Percentiles rank a stretch among this genome's conserved stretches.
Conservation (phyloP, 1,140 invertebrate species). For the Luehdorfia chinensis region DNA sequence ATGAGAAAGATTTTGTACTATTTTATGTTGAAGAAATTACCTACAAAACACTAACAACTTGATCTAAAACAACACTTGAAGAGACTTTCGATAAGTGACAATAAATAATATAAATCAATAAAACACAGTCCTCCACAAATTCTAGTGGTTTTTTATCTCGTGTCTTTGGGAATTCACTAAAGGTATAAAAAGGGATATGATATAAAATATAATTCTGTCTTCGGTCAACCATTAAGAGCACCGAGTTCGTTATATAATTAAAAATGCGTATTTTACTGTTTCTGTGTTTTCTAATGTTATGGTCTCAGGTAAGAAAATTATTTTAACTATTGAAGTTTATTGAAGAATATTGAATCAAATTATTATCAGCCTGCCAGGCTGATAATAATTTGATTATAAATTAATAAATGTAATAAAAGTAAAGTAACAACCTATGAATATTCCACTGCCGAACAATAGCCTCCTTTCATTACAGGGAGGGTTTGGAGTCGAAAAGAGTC, state of each 20-base stretch:
- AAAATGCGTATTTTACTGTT: neutral
- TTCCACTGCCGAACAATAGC: too few relatives aligned
- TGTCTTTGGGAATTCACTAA: neutral
- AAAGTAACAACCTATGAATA: too few relatives aligned
- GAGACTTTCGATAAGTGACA: neutral
- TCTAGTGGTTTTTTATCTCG: neutral
- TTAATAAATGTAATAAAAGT: too few relatives aligned
- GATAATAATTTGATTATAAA: too few relatives aligned
- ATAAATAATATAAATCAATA: neutral
- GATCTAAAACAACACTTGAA: neutral
- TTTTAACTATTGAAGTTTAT: neutral
- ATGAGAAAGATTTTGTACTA: neutral
- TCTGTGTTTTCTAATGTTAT: neutral
- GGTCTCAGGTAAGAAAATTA: neutral
- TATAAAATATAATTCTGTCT: neutral
- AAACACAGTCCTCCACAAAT: neutral
- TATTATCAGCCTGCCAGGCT: too few relatives aligned
- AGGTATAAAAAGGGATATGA: neutral
- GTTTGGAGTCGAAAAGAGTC: too few relatives aligned
- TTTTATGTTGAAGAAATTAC: neutral
- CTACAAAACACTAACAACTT: neutral
- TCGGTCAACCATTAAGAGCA: too few relatives aligned
- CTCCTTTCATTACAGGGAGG: too few relatives aligned
- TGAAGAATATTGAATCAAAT: too few relatives aligned
- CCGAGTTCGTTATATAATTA: too few relatives aligned